These are phyloP conservation scores for Aradus depressus DNA, from an alignment of 2,888 invertebrate species.

Conservation along the genomic window DNA sequence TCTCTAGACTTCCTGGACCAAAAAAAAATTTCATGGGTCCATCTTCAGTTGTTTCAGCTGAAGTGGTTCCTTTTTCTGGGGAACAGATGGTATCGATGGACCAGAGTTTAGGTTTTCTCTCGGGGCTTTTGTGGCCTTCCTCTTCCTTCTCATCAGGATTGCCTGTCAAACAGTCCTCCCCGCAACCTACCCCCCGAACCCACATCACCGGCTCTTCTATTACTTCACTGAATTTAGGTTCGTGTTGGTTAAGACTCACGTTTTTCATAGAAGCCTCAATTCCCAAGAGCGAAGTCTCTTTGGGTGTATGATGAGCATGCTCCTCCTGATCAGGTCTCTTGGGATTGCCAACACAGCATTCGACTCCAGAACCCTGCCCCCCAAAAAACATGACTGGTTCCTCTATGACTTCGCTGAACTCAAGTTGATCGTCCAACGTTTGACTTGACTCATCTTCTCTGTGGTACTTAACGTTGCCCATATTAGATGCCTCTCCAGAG, in stretches of 20 bases:
- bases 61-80: constrained; percentile 4
- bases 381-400: constrained; percentile 58
- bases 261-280: constrained; percentile 4
- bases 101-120: constrained; percentile 33
- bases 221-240: constrained; percentile 47
- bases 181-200: constrained; percentile 58
- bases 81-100: constrained; percentile 33
- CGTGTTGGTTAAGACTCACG: constrained; percentile 1
- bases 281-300: too few species aligned
- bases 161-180: constrained; percentile 59
- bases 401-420: constrained; percentile 57
- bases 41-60: background rate
- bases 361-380: constrained; percentile 60
- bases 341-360: constrained; percentile 61
- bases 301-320: too few species aligned
- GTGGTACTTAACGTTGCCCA: constrained; percentile 46
- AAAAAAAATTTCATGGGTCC: constrained; percentile 5
- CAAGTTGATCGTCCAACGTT: constrained; percentile 35
- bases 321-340: constrained; percentile 49
- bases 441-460: background rate
- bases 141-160: constrained; percentile 41
- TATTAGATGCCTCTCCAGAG: constrained; percentile 55
- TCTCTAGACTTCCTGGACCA: constrained; percentile 11
- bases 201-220: constrained; percentile 59
- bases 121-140: constrained; percentile 9